Evolutionary conservation across 2,797 vertebrate species (phyloP).

Genomic region (Enteromius trimaculatus): DNA sequence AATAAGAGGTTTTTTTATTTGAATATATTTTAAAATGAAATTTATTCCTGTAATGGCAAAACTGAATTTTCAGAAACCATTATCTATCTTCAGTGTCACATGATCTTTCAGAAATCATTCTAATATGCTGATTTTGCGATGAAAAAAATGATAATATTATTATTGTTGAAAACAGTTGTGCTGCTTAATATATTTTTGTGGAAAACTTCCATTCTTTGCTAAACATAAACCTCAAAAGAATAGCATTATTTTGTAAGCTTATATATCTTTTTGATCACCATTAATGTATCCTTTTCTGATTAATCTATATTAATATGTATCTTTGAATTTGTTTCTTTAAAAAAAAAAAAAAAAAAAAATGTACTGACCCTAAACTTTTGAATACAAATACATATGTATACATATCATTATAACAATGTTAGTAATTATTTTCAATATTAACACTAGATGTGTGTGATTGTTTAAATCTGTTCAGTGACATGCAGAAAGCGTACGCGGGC

Average conservation of each 20-base stretch:
- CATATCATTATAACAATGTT: not conserved
- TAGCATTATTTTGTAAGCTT: not conserved
- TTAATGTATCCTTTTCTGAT: not conserved
- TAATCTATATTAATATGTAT: not conserved
- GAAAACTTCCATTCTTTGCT: not conserved
- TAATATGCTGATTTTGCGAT: not conserved
- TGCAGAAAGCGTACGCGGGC: constrained; percentile 92
- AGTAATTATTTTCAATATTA: not conserved
- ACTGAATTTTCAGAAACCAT: not conserved
- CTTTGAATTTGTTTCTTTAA: not conserved
- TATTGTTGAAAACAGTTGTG: not conserved
- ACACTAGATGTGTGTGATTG: not conserved
- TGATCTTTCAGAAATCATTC: not conserved
- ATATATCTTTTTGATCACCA: not conserved
- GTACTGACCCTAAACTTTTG: not conserved
- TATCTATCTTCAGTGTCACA: not conserved
- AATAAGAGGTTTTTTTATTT: not conserved
- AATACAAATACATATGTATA: not conserved
- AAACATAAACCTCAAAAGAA: not conserved
- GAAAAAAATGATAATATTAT: not conserved
- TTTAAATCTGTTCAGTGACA: constrained; percentile 79
- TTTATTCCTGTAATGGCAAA: too few species aligned
- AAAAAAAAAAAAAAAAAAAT: not conserved
- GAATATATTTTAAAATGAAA: not conserved
- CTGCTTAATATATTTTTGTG: not conserved